Evolutionary conservation across 1,140 invertebrate species (phyloP), one percentile per base, ranked within the genome.

Genomic region (Papilio aristodemus): DNA sequence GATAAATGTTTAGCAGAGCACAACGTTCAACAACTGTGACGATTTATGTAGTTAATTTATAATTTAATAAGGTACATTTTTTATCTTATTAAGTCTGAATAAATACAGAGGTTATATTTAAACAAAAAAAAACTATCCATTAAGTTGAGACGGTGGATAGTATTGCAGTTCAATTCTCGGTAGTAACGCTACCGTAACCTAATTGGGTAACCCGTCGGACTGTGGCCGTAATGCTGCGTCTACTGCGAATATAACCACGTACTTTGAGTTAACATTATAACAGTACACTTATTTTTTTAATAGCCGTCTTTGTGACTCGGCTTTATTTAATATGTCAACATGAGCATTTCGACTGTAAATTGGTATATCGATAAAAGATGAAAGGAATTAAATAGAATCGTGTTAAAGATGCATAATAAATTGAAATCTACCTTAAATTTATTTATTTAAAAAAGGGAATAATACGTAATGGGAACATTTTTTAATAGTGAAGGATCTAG

Each of bases 241-340:
- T 62, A 62, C 59, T 36, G 59, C 32, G 59, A 62, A 38, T 60
- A 37, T 62, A 37, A 54, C 19, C 11, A 54, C 27, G 17, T 38
- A 36, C 36, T 38, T 62, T 62, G 19, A 17, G 59, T 38, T 38
- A 36, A 37, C 32, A 5, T 38, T 36, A 62, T 62, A 62, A 62
- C 59, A 38, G 59, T 62, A 62, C 14, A 14, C 27, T 14, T 17
- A 36, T 58, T 58, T n/a, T n/a, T n/a, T 58, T 59, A 59, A 59
- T 59, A 59, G 36, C 27, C 13, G 38, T 37, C 38, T 36, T 19
- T 36, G n/a, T 59, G 59, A 62, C 59, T 38, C 27, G 17, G 59
- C 57, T 17, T 43, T 43, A 17, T 43, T 25, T 54, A 5, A 54
- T 54, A 32, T 6, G 6, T 32, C 27, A 3, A 32, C 27, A 32